Evolutionary conservation across 2,113 vertebrate species (phyloP), one percentile per base, ranked within the genome.

Genomic region (Muntiacus muntjak): DNA sequence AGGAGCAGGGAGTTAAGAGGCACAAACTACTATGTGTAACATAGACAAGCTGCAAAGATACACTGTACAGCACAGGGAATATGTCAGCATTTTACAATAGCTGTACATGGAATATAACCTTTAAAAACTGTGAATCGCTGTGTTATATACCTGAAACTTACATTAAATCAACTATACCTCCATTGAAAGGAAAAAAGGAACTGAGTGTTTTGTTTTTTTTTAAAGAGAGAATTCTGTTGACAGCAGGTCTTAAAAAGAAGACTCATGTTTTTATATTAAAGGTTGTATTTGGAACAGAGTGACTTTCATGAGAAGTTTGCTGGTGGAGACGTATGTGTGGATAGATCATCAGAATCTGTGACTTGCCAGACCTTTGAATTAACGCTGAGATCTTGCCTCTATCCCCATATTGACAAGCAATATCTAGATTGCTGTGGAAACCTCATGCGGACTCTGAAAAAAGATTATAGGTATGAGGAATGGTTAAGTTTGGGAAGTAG

Each of bases 361-460:
- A 99, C 99, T 1, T 99, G 99, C 98, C 99, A 99, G 98, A 99
- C 99, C 1, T 99, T 99, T 12, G 99, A 99, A 97, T 99, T 99
- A 96, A 99, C 99, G 0, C 76, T 99, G 97, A 99, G 99, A 28
- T 99, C 99, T 91, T 99, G 99, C 83, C 99, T 99, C 93, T 99
- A 99, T 96, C 99, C 99, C 0, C 99, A 99, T 97, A 99, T 99
- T 94, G 98, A 99, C 97, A 99, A 98, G 94, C 99, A 99, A n/a
- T 99, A 99, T 98, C 98, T 99, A 19, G 99, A 99, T 95, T 99
- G 99, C 98, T 99, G 99, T 97, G 99, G 99, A 45, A 99, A 99
- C 98, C 99, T 99, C 96, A 99, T 99, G 99, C 99, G 98, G 96
- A 99, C 99, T 10, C 99, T 99, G 82, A 99, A 99, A 95, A 99